Conservation (phyloP, 2,113 vertebrate genomes). For the Oreocharis arfaki region DNA sequence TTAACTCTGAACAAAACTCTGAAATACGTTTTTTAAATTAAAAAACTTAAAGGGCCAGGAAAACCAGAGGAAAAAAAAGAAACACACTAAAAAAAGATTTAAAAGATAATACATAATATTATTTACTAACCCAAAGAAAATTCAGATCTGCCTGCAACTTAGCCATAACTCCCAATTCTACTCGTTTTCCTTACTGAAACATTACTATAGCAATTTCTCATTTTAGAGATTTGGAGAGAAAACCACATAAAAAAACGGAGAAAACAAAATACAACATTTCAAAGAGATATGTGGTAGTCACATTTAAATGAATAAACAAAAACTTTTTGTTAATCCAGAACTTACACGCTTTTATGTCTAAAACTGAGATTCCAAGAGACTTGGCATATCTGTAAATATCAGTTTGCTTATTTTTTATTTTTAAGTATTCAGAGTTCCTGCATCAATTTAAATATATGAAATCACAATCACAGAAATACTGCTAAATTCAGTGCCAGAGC, state of each 20-base stretch:
- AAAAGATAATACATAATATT: not conserved
- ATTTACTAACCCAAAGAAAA: not conserved
- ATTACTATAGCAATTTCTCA: not conserved
- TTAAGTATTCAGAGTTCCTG: not conserved
- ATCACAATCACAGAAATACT: not conserved
- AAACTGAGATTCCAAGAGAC: not conserved
- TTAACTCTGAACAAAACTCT: not conserved
- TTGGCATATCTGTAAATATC: not conserved
- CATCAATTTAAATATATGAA: not conserved
- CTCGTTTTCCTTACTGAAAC: not conserved
- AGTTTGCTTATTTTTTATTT: not conserved
- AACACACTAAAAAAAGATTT: fast-evolving
- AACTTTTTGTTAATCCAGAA: not conserved
- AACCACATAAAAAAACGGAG: fast-evolving
- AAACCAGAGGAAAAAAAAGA: not conserved
- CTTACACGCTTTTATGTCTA: not conserved
- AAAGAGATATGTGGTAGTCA: not conserved
- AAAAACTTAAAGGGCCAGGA: not conserved
- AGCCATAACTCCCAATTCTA: not conserved
- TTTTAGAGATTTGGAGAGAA: not conserved
- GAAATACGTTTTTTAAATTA: not conserved
- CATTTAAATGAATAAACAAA: not conserved
- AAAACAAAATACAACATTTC: not conserved
- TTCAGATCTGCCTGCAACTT: not conserved
- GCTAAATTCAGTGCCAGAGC: not conserved